These are phyloP conservation scores for Aurelia coerulea DNA, from an alignment of 30 jellyfish, hydroid and myxozoan genomes.

Conservation along the genomic window DNA sequence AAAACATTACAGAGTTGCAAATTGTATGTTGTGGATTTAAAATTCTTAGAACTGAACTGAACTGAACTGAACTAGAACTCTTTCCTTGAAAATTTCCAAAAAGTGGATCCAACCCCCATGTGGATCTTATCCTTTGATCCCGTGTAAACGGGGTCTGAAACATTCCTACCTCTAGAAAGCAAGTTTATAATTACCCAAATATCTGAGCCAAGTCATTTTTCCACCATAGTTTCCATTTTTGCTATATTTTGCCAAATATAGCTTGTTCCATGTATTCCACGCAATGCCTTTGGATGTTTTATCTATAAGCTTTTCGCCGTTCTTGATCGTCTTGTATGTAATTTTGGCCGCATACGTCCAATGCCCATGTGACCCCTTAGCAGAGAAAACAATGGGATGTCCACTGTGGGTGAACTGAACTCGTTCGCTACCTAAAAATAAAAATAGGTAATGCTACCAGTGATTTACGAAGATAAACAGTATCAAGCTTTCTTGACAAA, in stretches of 20 bases:
- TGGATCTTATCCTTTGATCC: no score
- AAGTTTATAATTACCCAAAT: conserved; percentile 5
- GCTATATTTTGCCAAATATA: conserved; percentile 28
- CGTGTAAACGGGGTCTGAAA: no score
- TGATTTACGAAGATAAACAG: neutral
- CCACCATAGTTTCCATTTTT: conserved; percentile 20
- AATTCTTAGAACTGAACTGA: no score
- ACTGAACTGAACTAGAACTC: no score
- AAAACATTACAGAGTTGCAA: no score
- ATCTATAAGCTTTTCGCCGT: conserved; percentile 32
- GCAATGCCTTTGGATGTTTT: conserved; percentile 22
- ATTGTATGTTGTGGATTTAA: no score
- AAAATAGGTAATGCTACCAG: neutral
- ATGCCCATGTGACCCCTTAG: neutral
- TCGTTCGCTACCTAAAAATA: neutral
- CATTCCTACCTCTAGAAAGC: no score
- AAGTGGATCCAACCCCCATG: no score
- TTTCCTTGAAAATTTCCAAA: no score
- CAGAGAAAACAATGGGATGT: conserved; percentile 52
- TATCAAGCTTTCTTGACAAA: neutral
- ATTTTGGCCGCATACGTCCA: neutral
- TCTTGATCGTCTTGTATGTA: conserved; percentile 17
- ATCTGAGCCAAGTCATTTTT: conserved; percentile 22
- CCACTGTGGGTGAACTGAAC: neutral
- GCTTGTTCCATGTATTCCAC: neutral